Evolutionary conservation across 2,888 invertebrate species (phyloP), one percentile per base, ranked within the genome.

Genomic region (Apamea crenata): DNA sequence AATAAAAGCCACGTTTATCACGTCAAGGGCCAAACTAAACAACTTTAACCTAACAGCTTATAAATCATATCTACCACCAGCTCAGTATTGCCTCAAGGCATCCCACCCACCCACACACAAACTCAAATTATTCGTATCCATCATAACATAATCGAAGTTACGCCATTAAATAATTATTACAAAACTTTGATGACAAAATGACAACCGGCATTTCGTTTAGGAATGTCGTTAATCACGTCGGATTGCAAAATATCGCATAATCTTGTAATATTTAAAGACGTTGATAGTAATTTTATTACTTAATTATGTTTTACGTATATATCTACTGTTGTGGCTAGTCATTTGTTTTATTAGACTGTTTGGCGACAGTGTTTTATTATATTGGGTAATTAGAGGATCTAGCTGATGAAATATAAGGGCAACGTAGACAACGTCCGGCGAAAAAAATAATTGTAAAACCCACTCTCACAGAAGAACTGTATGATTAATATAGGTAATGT

Each of bases 51-150:
- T 73, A 71, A 81, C 74, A 76, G 47, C 44, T 61, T 74, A 74
- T 71, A 74, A 71, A 81, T 81, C 84, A 80, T 75, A 61, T 50
- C 44, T 81, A 44, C 63, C 44, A 77, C 47, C 77, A 12, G 32
- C 53, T 72, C 65, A 78, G 72, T 77, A 81, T 29, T 32, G 63
- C 82, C 81, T 2, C 44, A 61, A 70, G 84, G 6, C 53, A 63
- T 66, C 44, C 73, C 82, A 71, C 44, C 73, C 82, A 71, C 86
- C 76, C 75, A 82, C 82, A 16, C 61, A n/a, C 59, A 14, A n/a
- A n/a, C 25, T 14, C 10, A 69, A 36, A 59, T 44, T 29, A 56
- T 78, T 86, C 84, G 8, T 84, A 84, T 86, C 85, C 85, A 86
- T 68, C 87, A 14, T 66, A 10, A 67, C 68, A 84, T 86, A 53